phyloP scores from a whole-genome alignment of 2,888 invertebrate genomes.

The Axea sp. region DNA sequence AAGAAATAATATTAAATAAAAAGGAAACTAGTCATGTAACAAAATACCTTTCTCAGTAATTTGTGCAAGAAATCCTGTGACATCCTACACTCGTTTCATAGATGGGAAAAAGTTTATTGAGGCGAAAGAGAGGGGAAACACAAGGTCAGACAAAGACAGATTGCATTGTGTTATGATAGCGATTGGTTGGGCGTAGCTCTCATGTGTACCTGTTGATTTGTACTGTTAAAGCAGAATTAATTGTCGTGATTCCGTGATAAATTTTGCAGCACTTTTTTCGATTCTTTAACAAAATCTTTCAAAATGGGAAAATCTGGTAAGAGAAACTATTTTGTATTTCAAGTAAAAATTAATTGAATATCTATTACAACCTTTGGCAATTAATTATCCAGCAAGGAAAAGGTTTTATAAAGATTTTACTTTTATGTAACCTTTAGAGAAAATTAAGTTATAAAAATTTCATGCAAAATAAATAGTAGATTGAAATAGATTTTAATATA shows the following conservation, averaged over 20 bases:
- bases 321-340: not conserved
- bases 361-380: slow-evolving; percentile 26
- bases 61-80: slow-evolving; percentile 38
- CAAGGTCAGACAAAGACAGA: slow-evolving; percentile 55
- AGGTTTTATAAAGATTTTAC: not conserved
- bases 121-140: slow-evolving; percentile 46
- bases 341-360: not conserved
- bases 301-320: slow-evolving; percentile 16
- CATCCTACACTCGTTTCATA: slow-evolving; percentile 50
- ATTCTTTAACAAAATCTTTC: not conserved
- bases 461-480: not conserved
- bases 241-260: slow-evolving; percentile 3
- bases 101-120: slow-evolving; percentile 56
- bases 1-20: too few relatives aligned
- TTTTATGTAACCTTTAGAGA: too few relatives aligned
- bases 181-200: slow-evolving; percentile 69
- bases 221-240: slow-evolving; percentile 16
- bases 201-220: slow-evolving; percentile 68
- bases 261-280: not conserved
- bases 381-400: slow-evolving; percentile 10
- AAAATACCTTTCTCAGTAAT: slow-evolving; percentile 6
- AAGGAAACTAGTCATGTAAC: not conserved
- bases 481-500: not conserved
- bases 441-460: not conserved
- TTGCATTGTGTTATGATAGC: slow-evolving; percentile 61